phyloP scores from a whole-genome alignment of 1,140 invertebrate species.

The Diorhabda carinulata region DNA sequence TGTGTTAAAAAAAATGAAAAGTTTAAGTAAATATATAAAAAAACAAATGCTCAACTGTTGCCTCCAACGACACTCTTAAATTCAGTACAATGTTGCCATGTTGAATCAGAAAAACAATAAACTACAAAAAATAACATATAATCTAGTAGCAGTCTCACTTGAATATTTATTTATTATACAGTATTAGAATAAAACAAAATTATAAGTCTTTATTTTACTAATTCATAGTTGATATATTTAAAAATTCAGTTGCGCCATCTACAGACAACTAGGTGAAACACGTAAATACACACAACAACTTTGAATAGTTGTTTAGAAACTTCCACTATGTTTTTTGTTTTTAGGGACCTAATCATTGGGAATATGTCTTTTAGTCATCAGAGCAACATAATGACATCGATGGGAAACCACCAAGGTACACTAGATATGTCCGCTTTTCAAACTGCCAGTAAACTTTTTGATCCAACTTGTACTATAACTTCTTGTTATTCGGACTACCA shows the following conservation, averaged over 20 bases:
- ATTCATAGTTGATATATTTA: background rate
- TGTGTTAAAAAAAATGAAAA: too few relatives aligned
- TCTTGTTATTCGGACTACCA: slow-evolving; percentile 43
- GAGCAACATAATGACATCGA: slow-evolving; percentile 26
- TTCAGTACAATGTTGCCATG: too few relatives aligned
- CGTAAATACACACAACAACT: background rate
- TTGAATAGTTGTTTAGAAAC: too few relatives aligned
- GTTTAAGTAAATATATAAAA: too few relatives aligned
- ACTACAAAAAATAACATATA: too few relatives aligned
- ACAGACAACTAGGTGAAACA: background rate
- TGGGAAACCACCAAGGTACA: slow-evolving; percentile 32
- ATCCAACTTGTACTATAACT: slow-evolving; percentile 39
- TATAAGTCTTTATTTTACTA: too few relatives aligned
- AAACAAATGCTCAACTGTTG: too few relatives aligned
- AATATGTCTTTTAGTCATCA: slow-evolving; percentile 39
- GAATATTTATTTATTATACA: too few relatives aligned
- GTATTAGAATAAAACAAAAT: too few relatives aligned
- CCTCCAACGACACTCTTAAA: too few relatives aligned
- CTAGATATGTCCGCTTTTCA: slow-evolving; percentile 46
- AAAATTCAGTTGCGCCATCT: background rate
- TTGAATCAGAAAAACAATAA: too few relatives aligned
- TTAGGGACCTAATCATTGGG: slow-evolving; percentile 41
- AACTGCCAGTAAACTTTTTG: slow-evolving; percentile 44
- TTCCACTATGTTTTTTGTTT: slow-evolving; percentile 23
- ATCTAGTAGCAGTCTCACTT: too few relatives aligned